phyloP scores from a whole-genome alignment of 2,797 vertebrate species.

The Gambusia yucatana region DNA sequence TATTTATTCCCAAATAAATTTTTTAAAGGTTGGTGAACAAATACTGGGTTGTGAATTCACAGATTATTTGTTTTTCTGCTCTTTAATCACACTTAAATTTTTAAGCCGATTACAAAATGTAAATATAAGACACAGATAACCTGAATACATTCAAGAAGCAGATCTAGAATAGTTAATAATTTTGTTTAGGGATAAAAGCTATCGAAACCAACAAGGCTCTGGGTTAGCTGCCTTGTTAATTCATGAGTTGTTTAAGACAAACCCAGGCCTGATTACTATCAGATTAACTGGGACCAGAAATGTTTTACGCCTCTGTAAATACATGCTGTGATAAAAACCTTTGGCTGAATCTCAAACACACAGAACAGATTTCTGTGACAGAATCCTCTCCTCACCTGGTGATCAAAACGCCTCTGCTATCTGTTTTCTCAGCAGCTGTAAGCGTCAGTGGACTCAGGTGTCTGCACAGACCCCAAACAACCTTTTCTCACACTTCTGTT shows the following conservation, averaged over 20 bases:
- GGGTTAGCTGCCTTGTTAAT: not conserved
- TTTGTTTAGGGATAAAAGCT: not conserved
- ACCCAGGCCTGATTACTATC: not conserved
- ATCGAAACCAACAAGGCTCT: not conserved
- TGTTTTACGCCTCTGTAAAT: not conserved
- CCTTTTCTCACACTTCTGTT: not conserved
- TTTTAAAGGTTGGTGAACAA: not conserved
- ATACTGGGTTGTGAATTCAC: not conserved
- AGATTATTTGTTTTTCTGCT: too few species aligned
- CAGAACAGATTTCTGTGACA: not conserved
- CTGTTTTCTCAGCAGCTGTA: not conserved
- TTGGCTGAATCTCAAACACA: not conserved
- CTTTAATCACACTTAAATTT: too few species aligned
- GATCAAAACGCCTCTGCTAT: not conserved
- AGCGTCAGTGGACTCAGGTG: not conserved
- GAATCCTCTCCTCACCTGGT: not conserved
- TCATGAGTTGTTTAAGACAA: not conserved
- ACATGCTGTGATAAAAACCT: not conserved
- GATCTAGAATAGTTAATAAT: not conserved
- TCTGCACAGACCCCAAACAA: not conserved
- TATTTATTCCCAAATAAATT: not conserved
- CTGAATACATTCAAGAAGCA: too few species aligned
- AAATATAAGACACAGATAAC: too few species aligned
- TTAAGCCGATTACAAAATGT: too few species aligned
- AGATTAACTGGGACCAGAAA: not conserved